phyloP scores from a whole-genome alignment of 1,140 invertebrate species.

The Sinella curviseta region DNA sequence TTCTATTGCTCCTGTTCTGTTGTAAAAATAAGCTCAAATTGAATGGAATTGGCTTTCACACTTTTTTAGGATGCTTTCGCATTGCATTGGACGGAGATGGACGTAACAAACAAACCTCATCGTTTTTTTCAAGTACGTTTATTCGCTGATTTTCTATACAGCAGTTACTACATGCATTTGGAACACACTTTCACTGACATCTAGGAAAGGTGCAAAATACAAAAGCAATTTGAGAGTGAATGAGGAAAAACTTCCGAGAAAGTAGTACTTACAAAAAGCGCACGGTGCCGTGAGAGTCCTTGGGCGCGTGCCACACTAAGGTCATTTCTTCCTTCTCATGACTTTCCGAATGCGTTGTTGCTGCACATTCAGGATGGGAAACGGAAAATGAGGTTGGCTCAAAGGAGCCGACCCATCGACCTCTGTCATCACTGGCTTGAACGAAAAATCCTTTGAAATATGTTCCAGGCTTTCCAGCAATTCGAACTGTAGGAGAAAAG shows the following conservation, averaged over 20 bases:
- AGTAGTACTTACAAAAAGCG: conserved; percentile 44
- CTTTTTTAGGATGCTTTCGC: too few species aligned
- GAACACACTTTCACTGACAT: too few species aligned
- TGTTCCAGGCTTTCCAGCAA: conserved; percentile 39
- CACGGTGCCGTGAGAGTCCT: conserved; percentile 38
- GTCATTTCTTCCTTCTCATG: conserved; percentile 48
- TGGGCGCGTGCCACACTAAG: conserved; percentile 45
- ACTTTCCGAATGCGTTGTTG: conserved; percentile 44
- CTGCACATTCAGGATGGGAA: conserved; percentile 43
- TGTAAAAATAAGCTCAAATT: neutral
- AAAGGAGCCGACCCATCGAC: conserved; percentile 45
- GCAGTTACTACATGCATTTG: too few species aligned
- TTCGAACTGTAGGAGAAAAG: conserved; percentile 26
- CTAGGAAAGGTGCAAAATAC: too few species aligned
- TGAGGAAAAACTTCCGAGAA: too few species aligned
- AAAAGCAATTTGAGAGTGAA: neutral
- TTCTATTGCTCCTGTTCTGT: neutral
- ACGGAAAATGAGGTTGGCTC: conserved; percentile 44
- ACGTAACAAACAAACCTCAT: too few species aligned
- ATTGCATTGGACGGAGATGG: too few species aligned
- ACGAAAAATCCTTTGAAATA: conserved; percentile 49
- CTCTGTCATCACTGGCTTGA: conserved; percentile 42
- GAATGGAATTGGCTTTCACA: too few species aligned
- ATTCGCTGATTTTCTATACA: too few species aligned
- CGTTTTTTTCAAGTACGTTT: too few species aligned